A percentile compares a stretch with the other conserved stretches of the same genome.
Evolutionary conservation across 1,140 invertebrate species (phyloP).

Genomic region (Drosophila murphyi): DNA sequence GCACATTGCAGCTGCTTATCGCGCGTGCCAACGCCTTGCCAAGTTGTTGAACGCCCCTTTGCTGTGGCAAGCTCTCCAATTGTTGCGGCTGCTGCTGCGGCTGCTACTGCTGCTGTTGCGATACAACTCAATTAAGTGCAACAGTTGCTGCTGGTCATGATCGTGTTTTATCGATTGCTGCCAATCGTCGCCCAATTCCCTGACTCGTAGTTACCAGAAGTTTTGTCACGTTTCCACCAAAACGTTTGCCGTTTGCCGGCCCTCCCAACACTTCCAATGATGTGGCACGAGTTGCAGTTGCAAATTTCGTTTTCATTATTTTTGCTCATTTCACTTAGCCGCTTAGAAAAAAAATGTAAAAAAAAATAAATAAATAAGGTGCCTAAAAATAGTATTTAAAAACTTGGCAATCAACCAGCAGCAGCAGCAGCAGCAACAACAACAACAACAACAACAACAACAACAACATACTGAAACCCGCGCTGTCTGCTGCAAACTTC

Average conservation of each 20-base stretch:
- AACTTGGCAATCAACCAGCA: slow-evolving; percentile 27
- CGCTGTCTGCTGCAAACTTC: slow-evolving; percentile 70
- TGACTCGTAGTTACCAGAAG: slow-evolving; percentile 9
- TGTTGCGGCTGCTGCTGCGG: neutral
- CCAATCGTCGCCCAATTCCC: slow-evolving; percentile 52
- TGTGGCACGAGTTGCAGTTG: slow-evolving; percentile 49
- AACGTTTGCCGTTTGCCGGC: neutral
- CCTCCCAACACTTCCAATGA: neutral
- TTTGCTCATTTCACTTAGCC: slow-evolving; percentile 6
- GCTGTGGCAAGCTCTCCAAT: neutral
- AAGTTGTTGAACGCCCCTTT: neutral
- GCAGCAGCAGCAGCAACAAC: neutral
- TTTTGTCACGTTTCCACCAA: slow-evolving; percentile 46
- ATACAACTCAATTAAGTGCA: slow-evolving; percentile 71
- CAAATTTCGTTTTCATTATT: slow-evolving; percentile 52
- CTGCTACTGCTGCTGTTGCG: neutral
- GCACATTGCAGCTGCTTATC: slow-evolving; percentile 33
- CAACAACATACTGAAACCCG: slow-evolving; percentile 29
- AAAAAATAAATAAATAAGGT: slow-evolving; percentile 12
- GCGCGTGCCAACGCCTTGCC: slow-evolving; percentile 28
- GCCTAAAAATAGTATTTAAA: slow-evolving; percentile 66
- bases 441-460: neutral
- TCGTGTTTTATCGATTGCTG: slow-evolving; percentile 66
- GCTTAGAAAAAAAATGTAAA: slow-evolving; percentile 13
- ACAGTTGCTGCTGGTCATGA: slow-evolving; percentile 44